Evolutionary conservation across 37 sponge, comb jelly and placozoan species (phyloP).

Genomic region (Dysidea cf. avara): DNA sequence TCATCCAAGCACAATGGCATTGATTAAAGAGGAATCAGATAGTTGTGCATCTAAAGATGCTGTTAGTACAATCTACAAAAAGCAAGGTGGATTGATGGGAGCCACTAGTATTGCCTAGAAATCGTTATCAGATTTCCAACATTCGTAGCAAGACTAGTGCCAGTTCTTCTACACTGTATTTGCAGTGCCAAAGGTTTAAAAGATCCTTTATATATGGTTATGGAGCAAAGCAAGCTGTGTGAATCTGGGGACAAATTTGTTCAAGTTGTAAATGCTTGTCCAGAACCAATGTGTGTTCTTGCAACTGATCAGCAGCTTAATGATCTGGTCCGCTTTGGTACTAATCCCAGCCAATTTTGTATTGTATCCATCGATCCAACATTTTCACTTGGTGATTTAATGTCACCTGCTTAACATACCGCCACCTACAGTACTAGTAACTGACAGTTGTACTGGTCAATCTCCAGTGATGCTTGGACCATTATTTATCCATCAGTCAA

Average conservation of each 20-base stretch:
- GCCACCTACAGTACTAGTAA: slow-evolving; percentile 1
- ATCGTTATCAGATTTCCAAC: not conserved
- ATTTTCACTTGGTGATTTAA: slow-evolving; percentile 3
- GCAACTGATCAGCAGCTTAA: not conserved
- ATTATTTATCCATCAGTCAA: not conserved
- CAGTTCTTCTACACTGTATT: not conserved
- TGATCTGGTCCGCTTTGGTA: not conserved
- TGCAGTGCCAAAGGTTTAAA: not conserved
- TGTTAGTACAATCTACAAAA: no score
- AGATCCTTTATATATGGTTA: not conserved
- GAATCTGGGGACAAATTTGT: slow-evolving; percentile 6
- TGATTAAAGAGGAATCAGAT: no score
- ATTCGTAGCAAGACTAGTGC: not conserved
- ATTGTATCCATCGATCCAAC: not conserved
- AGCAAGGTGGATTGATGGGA: not conserved
- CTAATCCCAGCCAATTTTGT: not conserved
- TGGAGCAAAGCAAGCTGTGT: slow-evolving; percentile 5
- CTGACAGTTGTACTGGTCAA: not conserved
- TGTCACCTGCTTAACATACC: slow-evolving; percentile 6
- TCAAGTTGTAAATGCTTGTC: not conserved
- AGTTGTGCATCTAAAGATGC: no score
- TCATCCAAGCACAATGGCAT: no score
- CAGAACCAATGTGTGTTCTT: slow-evolving; percentile 9
- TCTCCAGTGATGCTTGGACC: slow-evolving; percentile 10
- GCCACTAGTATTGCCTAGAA: not conserved